Conservation (phyloP, 2,113 vertebrate species). For the Hemibagrus wyckioides region DNA sequence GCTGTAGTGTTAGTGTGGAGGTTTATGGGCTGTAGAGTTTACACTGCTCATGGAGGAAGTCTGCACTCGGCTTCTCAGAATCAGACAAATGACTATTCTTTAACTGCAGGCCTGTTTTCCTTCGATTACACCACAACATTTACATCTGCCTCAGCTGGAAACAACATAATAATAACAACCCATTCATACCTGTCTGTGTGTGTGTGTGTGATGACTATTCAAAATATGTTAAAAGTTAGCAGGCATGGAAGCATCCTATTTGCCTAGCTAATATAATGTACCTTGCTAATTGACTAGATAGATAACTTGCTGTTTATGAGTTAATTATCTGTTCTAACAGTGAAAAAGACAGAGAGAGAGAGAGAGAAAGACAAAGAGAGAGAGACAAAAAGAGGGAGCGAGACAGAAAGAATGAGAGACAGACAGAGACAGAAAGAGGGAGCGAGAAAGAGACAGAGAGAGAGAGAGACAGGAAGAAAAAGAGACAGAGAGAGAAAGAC, state of each 20-base stretch:
- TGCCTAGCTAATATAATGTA: neutral
- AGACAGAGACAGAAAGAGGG: no score
- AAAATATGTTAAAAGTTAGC: neutral
- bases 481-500: no score
- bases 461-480: no score
- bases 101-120: slow-evolving; percentile 16
- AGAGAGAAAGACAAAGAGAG: no score
- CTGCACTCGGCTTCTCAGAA: slow-evolving; percentile 25
- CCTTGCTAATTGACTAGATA: neutral
- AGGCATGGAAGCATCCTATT: neutral
- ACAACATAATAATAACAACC: neutral
- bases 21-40: slow-evolving; percentile 12
- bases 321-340: neutral
- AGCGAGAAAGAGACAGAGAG: no score
- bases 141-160: slow-evolving; percentile 12
- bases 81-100: slow-evolving; percentile 12
- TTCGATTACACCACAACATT: slow-evolving; percentile 22
- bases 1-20: neutral
- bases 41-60: slow-evolving; percentile 17
- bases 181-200: neutral
- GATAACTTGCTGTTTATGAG: neutral
- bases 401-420: no score
- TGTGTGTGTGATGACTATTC: neutral
- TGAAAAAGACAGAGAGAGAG: no score
- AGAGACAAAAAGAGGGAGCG: no score